phyloP scores from a whole-genome alignment of 1,140 invertebrate genomes.

The Anastatus disparis region DNA sequence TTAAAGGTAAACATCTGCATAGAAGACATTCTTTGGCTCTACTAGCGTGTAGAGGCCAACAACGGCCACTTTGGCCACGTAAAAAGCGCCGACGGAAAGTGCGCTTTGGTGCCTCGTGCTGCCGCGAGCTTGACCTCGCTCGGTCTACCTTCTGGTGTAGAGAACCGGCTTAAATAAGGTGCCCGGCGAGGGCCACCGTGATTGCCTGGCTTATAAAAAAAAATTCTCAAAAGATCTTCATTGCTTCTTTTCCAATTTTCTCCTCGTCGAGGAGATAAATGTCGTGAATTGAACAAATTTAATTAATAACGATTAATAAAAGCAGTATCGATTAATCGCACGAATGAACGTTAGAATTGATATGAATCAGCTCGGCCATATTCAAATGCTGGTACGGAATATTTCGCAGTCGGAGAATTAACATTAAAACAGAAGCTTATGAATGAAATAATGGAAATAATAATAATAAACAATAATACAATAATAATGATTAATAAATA shows the following conservation, averaged over 20 bases:
- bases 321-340: neutral
- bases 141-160: conserved; percentile 15
- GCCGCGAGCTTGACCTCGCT: conserved; percentile 4
- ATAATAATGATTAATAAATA: conserved; percentile 45
- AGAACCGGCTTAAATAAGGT: conserved; percentile 5
- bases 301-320: neutral
- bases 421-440: neutral
- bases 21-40: too few species aligned
- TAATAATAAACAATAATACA: conserved; percentile 42
- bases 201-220: too few species aligned
- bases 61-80: neutral
- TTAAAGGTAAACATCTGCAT: too few species aligned
- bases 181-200: too few species aligned
- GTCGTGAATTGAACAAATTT: too few species aligned
- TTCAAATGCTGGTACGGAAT: neutral
- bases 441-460: conserved; percentile 37
- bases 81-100: conserved; percentile 28
- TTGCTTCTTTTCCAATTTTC: conserved; percentile 11
- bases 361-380: neutral
- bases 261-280: neutral
- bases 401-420: neutral
- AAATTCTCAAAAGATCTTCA: conserved; percentile 1
- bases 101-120: conserved; percentile 13
- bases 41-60: too few species aligned
- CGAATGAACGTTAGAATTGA: neutral